These are phyloP conservation scores for Spizaetus ornatus DNA, from an alignment of 2,113 vertebrate species.

Conservation along the genomic window DNA sequence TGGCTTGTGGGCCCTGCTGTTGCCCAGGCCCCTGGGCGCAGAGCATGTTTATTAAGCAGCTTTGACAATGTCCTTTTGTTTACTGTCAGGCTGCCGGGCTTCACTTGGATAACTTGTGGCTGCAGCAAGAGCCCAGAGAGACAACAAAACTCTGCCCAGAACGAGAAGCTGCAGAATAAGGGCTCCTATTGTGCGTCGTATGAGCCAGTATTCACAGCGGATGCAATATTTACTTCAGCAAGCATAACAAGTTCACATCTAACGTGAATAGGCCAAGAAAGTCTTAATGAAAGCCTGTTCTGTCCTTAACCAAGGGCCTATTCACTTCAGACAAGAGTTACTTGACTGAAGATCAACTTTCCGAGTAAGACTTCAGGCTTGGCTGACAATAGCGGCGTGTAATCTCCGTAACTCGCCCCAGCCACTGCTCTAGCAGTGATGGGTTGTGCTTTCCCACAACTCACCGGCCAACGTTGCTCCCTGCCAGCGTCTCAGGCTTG, in stretches of 20 bases:
- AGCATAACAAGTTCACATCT: neutral
- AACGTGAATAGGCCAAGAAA: neutral
- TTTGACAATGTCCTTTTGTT: neutral
- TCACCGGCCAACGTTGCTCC: neutral
- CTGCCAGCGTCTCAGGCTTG: neutral
- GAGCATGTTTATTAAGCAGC: fast-evolving
- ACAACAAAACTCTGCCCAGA: neutral
- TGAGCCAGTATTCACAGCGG: neutral
- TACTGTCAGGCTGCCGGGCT: neutral
- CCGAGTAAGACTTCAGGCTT: neutral
- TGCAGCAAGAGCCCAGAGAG: neutral
- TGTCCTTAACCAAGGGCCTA: neutral
- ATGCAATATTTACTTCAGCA: neutral
- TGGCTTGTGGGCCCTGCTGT: neutral
- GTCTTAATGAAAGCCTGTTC: neutral
- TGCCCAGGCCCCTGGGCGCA: neutral
- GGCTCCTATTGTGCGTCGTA: neutral
- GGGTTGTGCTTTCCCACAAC: neutral
- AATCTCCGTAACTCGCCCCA: fast-evolving
- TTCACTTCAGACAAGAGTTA: neutral
- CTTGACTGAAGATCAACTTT: neutral
- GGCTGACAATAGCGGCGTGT: neutral
- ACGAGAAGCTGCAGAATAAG: neutral
- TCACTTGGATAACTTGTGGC: neutral
- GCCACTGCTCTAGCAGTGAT: neutral